Evolutionary conservation across 2,888 invertebrate genomes (phyloP).

Genomic region (Cantharis lateralis): DNA sequence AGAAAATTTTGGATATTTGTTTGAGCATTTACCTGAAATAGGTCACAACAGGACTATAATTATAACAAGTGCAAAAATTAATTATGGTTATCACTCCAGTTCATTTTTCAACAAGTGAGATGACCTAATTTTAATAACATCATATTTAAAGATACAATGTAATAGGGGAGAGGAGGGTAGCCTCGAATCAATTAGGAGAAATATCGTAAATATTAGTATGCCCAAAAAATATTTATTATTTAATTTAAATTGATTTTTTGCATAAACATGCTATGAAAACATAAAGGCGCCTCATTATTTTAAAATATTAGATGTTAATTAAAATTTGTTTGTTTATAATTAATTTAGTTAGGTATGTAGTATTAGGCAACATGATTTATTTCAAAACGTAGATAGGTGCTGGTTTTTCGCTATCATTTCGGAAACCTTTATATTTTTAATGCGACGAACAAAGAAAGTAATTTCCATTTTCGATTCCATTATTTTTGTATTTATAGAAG

Average conservation of each 20-base stretch:
- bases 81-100: too few relatives aligned
- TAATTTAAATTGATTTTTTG: neutral
- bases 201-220: too few relatives aligned
- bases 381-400: neutral
- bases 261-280: neutral
- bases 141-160: too few relatives aligned
- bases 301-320: neutral
- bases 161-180: too few relatives aligned
- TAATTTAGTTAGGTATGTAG: neutral
- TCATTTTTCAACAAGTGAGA: too few relatives aligned
- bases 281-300: neutral
- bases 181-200: too few relatives aligned
- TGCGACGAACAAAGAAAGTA: neutral
- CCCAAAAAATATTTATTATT: too few relatives aligned
- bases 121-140: too few relatives aligned
- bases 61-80: too few relatives aligned
- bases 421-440: neutral
- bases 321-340: neutral
- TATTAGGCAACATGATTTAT: neutral
- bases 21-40: too few relatives aligned
- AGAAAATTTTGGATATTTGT: too few relatives aligned
- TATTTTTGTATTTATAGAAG: neutral
- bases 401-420: neutral
- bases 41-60: too few relatives aligned
- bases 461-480: neutral